These are phyloP conservation scores for Aphidius ervi DNA, from an alignment of 1,140 invertebrate genomes.

Conservation along the genomic window DNA sequence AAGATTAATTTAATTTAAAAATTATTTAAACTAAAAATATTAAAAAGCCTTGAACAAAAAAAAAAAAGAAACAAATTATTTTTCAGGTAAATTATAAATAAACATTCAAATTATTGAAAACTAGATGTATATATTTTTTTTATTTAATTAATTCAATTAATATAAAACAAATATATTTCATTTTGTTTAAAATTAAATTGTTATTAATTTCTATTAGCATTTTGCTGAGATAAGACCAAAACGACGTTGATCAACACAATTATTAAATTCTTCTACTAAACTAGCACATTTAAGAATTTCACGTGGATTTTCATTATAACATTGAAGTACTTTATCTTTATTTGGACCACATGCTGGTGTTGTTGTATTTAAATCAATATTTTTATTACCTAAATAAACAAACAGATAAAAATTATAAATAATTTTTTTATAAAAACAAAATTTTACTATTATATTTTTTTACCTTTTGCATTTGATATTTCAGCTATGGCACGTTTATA, in stretches of 20 bases:
- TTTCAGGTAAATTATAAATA: too few relatives aligned
- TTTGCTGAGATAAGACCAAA: conserved; percentile 33
- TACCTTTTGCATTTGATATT: conserved; percentile 23
- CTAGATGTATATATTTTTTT: neutral
- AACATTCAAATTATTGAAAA: neutral
- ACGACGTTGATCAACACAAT: conserved; percentile 52
- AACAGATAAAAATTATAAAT: neutral
- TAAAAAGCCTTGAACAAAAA: too few relatives aligned
- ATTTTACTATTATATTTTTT: neutral
- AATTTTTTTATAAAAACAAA: neutral
- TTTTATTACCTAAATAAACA: conserved; percentile 13
- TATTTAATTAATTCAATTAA: neutral
- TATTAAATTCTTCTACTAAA: conserved; percentile 52
- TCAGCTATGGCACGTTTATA: conserved; percentile 50
- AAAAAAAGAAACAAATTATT: too few relatives aligned
- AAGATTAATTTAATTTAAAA: too few relatives aligned
- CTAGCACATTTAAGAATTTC: conserved; percentile 53
- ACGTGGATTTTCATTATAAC: conserved; percentile 53
- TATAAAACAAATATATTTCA: conserved; percentile 17
- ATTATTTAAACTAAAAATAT: too few relatives aligned
- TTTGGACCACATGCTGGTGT: conserved; percentile 49
- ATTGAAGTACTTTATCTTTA: conserved; percentile 52
- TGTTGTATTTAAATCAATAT: conserved; percentile 26
- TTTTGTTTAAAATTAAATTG: conserved; percentile 13
- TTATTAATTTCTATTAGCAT: conserved; percentile 27